phyloP scores from a whole-genome alignment of 2,797 vertebrate species.

The Sebastes steindachneri region DNA sequence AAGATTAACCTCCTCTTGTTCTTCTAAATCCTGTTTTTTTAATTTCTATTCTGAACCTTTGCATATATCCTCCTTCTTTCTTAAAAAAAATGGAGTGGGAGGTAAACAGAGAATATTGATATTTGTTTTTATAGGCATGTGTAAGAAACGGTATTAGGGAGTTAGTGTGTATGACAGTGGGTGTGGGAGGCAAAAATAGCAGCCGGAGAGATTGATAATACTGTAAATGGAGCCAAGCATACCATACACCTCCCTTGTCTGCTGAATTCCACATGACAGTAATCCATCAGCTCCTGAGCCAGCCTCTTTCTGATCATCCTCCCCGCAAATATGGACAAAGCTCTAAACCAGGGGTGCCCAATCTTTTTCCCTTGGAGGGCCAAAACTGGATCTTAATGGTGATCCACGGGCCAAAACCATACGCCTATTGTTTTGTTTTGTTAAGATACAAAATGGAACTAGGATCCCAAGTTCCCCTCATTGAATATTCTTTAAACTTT shows the following conservation, averaged over 20 bases:
- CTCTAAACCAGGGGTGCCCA: background rate
- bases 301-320: conserved; percentile 30
- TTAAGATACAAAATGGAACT: too few species aligned
- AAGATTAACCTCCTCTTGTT: conserved; percentile 48
- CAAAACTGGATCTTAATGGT: too few species aligned
- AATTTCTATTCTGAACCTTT: conserved; percentile 37
- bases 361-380: background rate
- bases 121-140: conserved; percentile 14
- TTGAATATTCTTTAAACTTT: too few species aligned
- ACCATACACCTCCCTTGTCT: conserved; percentile 23
- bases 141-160: conserved; percentile 11
- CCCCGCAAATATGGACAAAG: conserved; percentile 26
- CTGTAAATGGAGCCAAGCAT: conserved; percentile 43
- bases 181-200: conserved; percentile 40
- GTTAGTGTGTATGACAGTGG: background rate
- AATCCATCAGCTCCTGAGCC: conserved; percentile 30
- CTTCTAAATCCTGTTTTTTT: conserved; percentile 55
- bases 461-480: too few species aligned
- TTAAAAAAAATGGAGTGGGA: background rate
- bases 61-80: conserved; percentile 27
- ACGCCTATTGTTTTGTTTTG: too few species aligned
- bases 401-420: too few species aligned
- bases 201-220: conserved; percentile 25
- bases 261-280: conserved; percentile 45
- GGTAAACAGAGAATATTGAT: background rate